Evolutionary conservation across 2,888 invertebrate species (phyloP).

Genomic region (Agrypnus murinus): DNA sequence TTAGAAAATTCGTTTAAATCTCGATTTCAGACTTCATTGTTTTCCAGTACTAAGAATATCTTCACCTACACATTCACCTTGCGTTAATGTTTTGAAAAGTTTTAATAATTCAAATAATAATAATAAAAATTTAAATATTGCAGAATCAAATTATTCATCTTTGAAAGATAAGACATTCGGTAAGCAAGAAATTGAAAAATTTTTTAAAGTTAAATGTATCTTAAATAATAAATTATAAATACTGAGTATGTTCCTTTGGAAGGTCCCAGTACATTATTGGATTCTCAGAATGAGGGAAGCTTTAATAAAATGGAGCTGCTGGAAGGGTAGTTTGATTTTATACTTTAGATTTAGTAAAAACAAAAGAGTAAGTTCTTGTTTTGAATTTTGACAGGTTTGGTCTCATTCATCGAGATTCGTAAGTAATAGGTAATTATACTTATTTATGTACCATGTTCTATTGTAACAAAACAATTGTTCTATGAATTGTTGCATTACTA

Average conservation of each 20-base stretch:
- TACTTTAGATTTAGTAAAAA: background rate
- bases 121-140: no score
- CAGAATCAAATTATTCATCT: no score
- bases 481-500: background rate
- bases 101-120: no score
- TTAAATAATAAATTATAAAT: background rate
- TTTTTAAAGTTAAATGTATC: no score
- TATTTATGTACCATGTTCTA: no score
- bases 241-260: conserved; percentile 51
- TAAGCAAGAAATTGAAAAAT: no score
- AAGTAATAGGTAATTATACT: no score
- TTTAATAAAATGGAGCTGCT: conserved; percentile 22
- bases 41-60: conserved; percentile 10
- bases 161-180: no score
- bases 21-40: background rate
- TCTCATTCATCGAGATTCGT: no score
- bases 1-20: background rate
- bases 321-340: background rate
- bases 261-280: conserved; percentile 52
- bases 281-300: conserved; percentile 15
- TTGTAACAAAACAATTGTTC: no score
- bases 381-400: conserved; percentile 14
- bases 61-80: background rate
- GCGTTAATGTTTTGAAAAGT: background rate
- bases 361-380: background rate